Evolutionary conservation across 2,888 invertebrate genomes (phyloP).

Genomic region (Tachystola acroxantha): DNA sequence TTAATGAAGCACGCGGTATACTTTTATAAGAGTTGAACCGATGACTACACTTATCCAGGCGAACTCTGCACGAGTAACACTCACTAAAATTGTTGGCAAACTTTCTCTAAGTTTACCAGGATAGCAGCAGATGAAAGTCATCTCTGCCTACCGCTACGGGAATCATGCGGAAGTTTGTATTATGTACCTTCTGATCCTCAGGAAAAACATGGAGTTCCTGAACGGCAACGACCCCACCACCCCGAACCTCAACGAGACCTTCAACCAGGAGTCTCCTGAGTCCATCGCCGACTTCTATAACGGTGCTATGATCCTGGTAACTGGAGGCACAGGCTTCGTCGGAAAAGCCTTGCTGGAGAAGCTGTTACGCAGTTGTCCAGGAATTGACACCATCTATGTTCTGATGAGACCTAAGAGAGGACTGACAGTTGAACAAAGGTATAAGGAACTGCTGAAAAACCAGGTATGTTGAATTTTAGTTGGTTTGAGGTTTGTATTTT

Average conservation of each 20-base stretch:
- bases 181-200: conserved; percentile 19
- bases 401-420: conserved; percentile 88
- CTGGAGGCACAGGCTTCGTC: conserved; percentile 88
- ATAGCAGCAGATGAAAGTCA: too few species aligned
- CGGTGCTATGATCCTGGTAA: conserved; percentile 71
- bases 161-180: too few species aligned
- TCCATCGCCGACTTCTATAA: conserved; percentile 72
- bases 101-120: too few species aligned
- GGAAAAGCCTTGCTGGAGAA: conserved; percentile 97
- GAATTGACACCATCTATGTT: conserved; percentile 86
- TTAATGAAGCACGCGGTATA: too few species aligned
- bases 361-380: conserved; percentile 90
- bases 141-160: too few species aligned
- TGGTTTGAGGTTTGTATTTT: conserved; percentile 20
- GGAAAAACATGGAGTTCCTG: conserved; percentile 44
- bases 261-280: conserved; percentile 29
- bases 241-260: conserved; percentile 37
- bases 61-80: too few species aligned
- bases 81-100: too few species aligned
- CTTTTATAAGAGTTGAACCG: too few species aligned
- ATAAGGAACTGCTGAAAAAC: conserved; percentile 86
- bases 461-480: conserved; percentile 51
- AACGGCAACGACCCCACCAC: conserved; percentile 56
- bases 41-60: too few species aligned
- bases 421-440: conserved; percentile 82